Percentiles rank a stretch among this genome's conserved stretches.
Evolutionary conservation across 2,113 vertebrate genomes (phyloP).

Genomic region (Ifrita kowaldi): DNA sequence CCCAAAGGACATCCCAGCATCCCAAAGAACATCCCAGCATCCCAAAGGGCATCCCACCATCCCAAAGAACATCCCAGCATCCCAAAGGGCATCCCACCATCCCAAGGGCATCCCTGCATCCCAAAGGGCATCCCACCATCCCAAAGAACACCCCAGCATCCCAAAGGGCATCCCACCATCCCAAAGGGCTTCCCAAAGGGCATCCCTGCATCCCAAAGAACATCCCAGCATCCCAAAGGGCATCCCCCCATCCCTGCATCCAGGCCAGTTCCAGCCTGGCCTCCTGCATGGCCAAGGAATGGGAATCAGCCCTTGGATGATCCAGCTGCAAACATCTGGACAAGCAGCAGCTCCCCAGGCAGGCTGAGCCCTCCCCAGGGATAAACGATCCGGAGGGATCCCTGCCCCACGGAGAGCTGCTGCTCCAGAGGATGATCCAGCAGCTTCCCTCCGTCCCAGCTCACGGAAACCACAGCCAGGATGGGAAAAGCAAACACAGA

Average conservation of each 20-base stretch:
- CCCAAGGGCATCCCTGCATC: neutral
- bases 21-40: too few species aligned
- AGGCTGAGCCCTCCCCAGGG: neutral
- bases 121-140: neutral
- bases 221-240: neutral
- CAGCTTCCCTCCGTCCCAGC: neutral
- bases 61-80: neutral
- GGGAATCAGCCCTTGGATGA: neutral
- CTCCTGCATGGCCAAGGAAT: neutral
- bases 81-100: neutral
- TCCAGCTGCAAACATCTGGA: neutral
- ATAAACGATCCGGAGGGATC: neutral
- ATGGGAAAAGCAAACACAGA: neutral
- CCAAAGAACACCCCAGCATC: rapidly evolving
- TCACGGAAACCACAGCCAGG: rapidly evolving
- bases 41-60: neutral
- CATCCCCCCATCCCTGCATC: neutral
- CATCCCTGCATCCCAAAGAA: neutral
- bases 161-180: neutral
- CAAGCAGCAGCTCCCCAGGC: neutral
- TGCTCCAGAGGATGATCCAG: neutral
- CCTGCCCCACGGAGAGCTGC: neutral
- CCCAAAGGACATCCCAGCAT: too few species aligned
- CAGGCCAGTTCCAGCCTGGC: neutral
- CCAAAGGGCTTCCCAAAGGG: neutral